Percentiles rank a stretch among this genome's conserved stretches.
These are phyloP conservation scores for Henricia sp. DNA, from an alignment of 53 echinoderm and acorn worm species.

Conservation along the genomic window DNA sequence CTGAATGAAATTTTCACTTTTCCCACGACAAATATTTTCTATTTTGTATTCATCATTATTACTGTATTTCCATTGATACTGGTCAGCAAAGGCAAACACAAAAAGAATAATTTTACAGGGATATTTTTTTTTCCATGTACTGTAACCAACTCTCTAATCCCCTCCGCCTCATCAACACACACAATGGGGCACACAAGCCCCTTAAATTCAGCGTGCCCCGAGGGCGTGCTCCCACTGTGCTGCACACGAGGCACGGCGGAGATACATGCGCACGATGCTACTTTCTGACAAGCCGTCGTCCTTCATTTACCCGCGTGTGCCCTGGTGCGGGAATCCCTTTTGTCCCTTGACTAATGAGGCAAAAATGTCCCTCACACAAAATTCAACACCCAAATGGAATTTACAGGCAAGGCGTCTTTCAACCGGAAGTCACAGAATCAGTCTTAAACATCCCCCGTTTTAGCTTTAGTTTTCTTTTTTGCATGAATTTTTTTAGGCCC, in stretches of 20 bases:
- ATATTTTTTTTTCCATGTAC: too few relatives aligned
- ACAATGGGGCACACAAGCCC: conserved; percentile 38
- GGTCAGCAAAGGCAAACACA: too few relatives aligned
- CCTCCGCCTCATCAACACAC: conserved; percentile 29
- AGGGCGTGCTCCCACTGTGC: not conserved
- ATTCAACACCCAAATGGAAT: conserved; percentile 9
- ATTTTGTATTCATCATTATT: too few relatives aligned
- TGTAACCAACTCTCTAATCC: conserved; percentile 9
- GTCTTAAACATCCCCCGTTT: conserved; percentile 44
- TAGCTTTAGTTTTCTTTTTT: too few relatives aligned
- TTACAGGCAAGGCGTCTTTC: not conserved
- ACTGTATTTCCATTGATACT: too few relatives aligned
- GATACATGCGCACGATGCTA: conserved; percentile 41
- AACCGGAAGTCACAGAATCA: conserved; percentile 40
- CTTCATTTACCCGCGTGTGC: conserved; percentile 28
- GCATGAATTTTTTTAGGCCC: not conserved
- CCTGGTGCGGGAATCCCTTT: conserved; percentile 27
- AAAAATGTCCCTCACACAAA: conserved; percentile 33
- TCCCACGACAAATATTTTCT: too few relatives aligned
- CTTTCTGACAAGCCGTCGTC: conserved; percentile 51
- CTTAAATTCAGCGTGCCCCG: conserved; percentile 8
- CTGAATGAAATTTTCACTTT: too few relatives aligned
- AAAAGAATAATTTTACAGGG: too few relatives aligned
- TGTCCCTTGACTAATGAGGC: conserved; percentile 57
- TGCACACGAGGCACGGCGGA: not conserved